These are phyloP conservation scores for Amphimedon queenslandica DNA, from an alignment of 37 sponge, comb jelly and placozoan genomes.

Conservation along the genomic window DNA sequence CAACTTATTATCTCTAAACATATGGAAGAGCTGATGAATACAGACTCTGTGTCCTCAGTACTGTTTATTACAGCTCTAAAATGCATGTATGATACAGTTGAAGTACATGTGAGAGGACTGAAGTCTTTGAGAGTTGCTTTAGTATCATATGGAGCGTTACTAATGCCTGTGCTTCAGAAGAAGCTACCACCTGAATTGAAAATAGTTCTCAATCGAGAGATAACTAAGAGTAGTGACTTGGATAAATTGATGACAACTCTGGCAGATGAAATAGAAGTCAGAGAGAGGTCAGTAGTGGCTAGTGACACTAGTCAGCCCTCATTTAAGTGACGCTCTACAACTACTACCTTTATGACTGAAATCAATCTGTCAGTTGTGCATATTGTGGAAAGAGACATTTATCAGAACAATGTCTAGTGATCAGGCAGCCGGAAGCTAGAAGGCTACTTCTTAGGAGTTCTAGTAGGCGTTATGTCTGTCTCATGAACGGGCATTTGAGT, in stretches of 20 bases:
- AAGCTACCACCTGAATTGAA: background rate
- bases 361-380: slow-evolving; percentile 2
- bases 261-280: background rate
- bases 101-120: background rate
- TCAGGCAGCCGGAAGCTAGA: slow-evolving; percentile 5
- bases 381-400: slow-evolving; percentile 43
- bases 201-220: background rate
- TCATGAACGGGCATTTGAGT: slow-evolving; percentile 28
- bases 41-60: too few species aligned
- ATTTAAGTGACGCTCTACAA: background rate
- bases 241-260: background rate
- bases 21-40: background rate
- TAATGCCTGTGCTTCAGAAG: background rate
- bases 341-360: background rate
- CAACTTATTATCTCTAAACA: background rate
- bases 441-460: slow-evolving; percentile 19
- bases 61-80: background rate
- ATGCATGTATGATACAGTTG: background rate
- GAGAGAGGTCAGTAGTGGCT: background rate
- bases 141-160: too few species aligned
- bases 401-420: slow-evolving; percentile 3
- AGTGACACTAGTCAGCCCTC: background rate
- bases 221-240: too few species aligned
- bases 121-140: background rate
- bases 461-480: slow-evolving; percentile 43